Evolutionary conservation across 2,888 invertebrate species (phyloP).

Genomic region (Timandra comae): DNA sequence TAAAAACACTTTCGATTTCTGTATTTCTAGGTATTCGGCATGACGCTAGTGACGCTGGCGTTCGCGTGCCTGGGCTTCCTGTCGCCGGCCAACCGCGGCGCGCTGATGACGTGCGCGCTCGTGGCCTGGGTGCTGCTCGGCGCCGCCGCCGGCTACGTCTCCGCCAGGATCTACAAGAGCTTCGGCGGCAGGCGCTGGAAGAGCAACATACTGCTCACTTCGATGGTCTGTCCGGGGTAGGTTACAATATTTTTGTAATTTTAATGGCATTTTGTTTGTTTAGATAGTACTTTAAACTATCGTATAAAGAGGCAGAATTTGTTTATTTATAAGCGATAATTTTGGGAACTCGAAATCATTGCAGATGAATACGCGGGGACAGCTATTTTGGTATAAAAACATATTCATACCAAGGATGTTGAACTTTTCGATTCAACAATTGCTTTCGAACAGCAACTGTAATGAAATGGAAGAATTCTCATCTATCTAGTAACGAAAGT

Average conservation of each 20-base stretch:
- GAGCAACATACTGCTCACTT: conserved; percentile 96
- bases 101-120: conserved; percentile 98
- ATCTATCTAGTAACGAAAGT: no score
- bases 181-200: conserved; percentile 99
- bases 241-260: conserved; percentile 21
- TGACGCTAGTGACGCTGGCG: conserved; percentile 96
- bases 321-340: no score
- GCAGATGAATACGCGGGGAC: no score
- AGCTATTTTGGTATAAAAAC: no score
- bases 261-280: neutral
- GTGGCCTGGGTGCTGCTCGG: conserved; percentile 98
- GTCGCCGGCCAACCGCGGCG: conserved; percentile 98
- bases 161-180: conserved; percentile 98
- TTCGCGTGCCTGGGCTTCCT: conserved; percentile 99
- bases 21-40: conserved; percentile 81
- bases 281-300: neutral
- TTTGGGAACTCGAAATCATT: no score
- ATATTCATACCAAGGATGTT: no score
- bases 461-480: no score
- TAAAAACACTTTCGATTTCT: no score
- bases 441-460: no score
- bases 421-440: no score
- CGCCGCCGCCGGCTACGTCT: conserved; percentile 97
- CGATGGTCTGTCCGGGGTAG: conserved; percentile 97
- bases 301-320: no score